phyloP scores from a whole-genome alignment of 2,797 vertebrate genomes.

The Syndactyla subalaris region DNA sequence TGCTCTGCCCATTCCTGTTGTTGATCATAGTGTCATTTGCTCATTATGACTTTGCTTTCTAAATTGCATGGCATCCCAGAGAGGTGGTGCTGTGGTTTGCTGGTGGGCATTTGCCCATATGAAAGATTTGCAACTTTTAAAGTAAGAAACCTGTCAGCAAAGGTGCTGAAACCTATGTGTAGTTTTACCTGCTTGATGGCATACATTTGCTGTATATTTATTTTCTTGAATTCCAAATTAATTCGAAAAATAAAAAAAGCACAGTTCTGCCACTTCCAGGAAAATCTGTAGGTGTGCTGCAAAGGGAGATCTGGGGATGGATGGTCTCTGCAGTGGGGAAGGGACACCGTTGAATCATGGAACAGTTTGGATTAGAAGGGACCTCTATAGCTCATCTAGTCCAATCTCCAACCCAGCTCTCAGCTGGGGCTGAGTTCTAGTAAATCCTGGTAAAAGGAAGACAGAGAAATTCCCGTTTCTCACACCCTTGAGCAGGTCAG shows the following conservation, averaged over 20 bases:
- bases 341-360: neutral
- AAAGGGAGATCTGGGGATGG: neutral
- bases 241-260: neutral
- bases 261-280: neutral
- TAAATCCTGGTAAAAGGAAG: neutral
- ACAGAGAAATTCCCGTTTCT: neutral
- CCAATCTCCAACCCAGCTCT: neutral
- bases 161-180: neutral
- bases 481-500: neutral
- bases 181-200: neutral
- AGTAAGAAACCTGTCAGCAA: neutral
- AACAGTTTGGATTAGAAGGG: neutral
- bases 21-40: accelerated
- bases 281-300: neutral
- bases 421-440: neutral
- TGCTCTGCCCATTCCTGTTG: neutral
- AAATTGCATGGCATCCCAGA: neutral
- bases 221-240: neutral
- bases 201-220: neutral
- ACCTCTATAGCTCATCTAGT: neutral
- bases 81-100: neutral
- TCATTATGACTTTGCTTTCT: neutral
- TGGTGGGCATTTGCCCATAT: neutral
- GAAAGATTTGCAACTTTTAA: neutral
- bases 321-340: neutral